Evolutionary conservation across 2,797 vertebrate species (phyloP).

Genomic region (Typhlichthys eigenmanni): DNA sequence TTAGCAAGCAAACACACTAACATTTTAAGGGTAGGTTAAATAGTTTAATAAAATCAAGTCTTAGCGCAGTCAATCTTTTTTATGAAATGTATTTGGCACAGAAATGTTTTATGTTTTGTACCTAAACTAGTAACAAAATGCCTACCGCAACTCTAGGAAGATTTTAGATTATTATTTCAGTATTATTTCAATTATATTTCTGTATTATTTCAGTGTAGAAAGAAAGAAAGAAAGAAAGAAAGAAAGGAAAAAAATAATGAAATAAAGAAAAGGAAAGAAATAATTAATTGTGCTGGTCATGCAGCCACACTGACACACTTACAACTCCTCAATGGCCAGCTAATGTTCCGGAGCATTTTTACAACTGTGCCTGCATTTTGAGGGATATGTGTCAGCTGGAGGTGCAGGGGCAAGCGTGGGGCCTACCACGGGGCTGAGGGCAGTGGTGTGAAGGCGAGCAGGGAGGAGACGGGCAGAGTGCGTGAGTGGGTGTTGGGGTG

Average conservation of each 20-base stretch:
- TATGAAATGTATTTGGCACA: too few relatives aligned
- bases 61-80: too few relatives aligned
- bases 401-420: slow-evolving; percentile 58
- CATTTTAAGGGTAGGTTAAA: too few relatives aligned
- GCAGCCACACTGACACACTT: slow-evolving; percentile 11
- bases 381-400: slow-evolving; percentile 64
- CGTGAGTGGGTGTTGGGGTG: slow-evolving; percentile 7
- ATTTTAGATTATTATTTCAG: too few relatives aligned
- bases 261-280: neutral
- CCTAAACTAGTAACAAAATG: too few relatives aligned
- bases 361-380: slow-evolving; percentile 57
- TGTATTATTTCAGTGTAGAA: too few relatives aligned
- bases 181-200: too few relatives aligned
- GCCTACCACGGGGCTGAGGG: slow-evolving; percentile 50
- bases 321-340: slow-evolving; percentile 46
- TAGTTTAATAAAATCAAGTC: too few relatives aligned
- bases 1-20: too few relatives aligned
- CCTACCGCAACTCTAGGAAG: too few relatives aligned
- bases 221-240: neutral
- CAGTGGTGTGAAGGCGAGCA: slow-evolving; percentile 58
- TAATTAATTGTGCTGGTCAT: neutral
- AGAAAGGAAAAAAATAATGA: neutral
- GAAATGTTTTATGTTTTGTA: too few relatives aligned
- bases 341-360: slow-evolving; percentile 66
- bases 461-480: neutral